These are phyloP conservation scores for Pluvialis apricaria DNA, from an alignment of 2,113 vertebrate species.

Conservation along the genomic window DNA sequence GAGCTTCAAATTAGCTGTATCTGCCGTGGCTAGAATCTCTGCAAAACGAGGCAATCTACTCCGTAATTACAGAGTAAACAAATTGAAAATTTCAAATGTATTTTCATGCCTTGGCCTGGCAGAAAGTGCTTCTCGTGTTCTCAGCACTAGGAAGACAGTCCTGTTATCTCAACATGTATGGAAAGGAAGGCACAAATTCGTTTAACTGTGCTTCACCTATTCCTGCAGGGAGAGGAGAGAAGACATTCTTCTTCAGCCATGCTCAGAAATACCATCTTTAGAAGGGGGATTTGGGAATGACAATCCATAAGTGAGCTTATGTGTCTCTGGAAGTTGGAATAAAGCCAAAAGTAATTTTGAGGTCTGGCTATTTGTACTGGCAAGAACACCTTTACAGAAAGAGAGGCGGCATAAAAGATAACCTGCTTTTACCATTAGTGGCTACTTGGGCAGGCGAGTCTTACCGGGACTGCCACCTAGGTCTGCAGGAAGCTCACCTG, in stretches of 20 bases:
- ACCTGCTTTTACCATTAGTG: not conserved
- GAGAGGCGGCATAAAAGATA: not conserved
- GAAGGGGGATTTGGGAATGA: not conserved
- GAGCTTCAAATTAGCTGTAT: not conserved
- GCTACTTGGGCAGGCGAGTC: not conserved
- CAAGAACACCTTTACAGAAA: not conserved
- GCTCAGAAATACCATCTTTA: not conserved
- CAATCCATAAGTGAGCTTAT: not conserved
- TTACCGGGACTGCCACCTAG: not conserved
- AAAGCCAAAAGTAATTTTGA: not conserved
- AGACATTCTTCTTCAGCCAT: not conserved
- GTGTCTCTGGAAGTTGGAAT: not conserved
- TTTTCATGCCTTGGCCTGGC: not conserved
- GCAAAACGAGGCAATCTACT: not conserved
- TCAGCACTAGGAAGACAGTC: not conserved
- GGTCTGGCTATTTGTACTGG: not conserved
- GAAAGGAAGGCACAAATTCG: not conserved
- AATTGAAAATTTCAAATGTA: not conserved
- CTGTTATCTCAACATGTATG: not conserved
- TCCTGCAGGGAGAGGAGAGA: not conserved
- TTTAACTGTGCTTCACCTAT: not conserved
- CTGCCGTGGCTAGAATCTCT: not conserved
- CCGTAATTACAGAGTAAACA: not conserved
- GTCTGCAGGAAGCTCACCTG: constrained; percentile 77
- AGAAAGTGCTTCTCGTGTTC: not conserved